These are phyloP conservation scores for Diglossa cyanea DNA, from an alignment of 2,797 vertebrate species.

Conservation along the genomic window DNA sequence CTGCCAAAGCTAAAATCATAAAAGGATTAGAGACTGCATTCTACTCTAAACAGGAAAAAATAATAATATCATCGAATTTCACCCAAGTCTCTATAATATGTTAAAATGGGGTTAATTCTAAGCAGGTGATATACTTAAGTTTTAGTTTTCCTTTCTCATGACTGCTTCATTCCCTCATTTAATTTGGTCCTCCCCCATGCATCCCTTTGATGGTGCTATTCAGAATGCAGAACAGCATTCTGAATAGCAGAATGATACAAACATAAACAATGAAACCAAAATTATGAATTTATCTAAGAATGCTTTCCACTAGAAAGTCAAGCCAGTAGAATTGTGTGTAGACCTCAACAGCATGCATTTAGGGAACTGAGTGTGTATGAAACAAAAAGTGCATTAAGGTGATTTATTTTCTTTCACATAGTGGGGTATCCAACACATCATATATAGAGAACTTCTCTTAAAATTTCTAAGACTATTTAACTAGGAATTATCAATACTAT, in stretches of 20 bases:
- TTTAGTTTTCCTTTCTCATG: neutral
- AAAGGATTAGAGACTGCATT: neutral
- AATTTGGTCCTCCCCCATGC: neutral
- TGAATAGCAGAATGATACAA: neutral
- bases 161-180: neutral
- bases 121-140: neutral
- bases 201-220: neutral
- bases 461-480: neutral
- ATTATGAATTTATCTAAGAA: neutral
- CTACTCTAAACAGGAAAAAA: neutral
- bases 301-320: neutral
- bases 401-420: neutral
- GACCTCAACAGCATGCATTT: neutral
- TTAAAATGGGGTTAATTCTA: neutral
- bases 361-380: neutral
- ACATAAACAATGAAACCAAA: neutral
- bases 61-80: neutral
- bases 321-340: neutral
- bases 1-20: neutral
- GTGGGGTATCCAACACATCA: neutral
- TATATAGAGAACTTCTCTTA: neutral
- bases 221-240: too few species aligned
- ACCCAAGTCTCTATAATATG: neutral
- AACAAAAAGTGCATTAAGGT: neutral
- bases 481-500: neutral